Conservation (phyloP, 1,140 invertebrate genomes). For the Drosophila micromelanica region DNA sequence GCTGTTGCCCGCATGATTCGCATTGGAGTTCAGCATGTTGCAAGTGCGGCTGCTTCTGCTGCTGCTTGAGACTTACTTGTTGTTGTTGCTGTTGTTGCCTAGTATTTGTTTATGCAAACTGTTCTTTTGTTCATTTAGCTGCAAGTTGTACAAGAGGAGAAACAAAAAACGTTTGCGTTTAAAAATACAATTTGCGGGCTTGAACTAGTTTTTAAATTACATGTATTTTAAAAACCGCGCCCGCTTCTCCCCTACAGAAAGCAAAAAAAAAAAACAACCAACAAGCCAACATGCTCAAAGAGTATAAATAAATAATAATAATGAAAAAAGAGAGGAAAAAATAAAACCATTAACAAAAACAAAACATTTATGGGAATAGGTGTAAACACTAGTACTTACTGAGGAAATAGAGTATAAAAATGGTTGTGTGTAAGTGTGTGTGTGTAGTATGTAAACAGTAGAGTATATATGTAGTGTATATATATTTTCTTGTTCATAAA, state of each 20-base stretch:
- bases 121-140: conserved; percentile 26
- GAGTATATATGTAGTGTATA: conserved; percentile 6
- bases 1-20: conserved; percentile 71
- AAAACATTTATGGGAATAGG: conserved; percentile 66
- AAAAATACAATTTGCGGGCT: conserved; percentile 31
- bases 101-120: conserved; percentile 22
- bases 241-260: conserved; percentile 73
- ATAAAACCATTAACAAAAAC: conserved; percentile 38
- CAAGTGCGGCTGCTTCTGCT: conserved; percentile 35
- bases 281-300: conserved; percentile 75
- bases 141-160: conserved; percentile 45
- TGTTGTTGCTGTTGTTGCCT: conserved; percentile 34
- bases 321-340: neutral
- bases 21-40: conserved; percentile 76
- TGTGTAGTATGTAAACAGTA: conserved; percentile 30
- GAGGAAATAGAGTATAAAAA: conserved; percentile 33
- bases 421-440: conserved; percentile 38
- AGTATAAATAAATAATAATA: conserved; percentile 8
- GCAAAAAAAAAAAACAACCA: conserved; percentile 66
- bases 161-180: conserved; percentile 56
- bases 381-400: conserved; percentile 65
- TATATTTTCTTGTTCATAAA: conserved; percentile 66
- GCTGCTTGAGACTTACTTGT: conserved; percentile 29
- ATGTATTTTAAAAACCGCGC: conserved; percentile 55
- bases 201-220: conserved; percentile 21